Evolutionary conservation across 2,888 invertebrate species (phyloP), one percentile per base, ranked within the genome.

Genomic region (Tiliacea citrago): DNA sequence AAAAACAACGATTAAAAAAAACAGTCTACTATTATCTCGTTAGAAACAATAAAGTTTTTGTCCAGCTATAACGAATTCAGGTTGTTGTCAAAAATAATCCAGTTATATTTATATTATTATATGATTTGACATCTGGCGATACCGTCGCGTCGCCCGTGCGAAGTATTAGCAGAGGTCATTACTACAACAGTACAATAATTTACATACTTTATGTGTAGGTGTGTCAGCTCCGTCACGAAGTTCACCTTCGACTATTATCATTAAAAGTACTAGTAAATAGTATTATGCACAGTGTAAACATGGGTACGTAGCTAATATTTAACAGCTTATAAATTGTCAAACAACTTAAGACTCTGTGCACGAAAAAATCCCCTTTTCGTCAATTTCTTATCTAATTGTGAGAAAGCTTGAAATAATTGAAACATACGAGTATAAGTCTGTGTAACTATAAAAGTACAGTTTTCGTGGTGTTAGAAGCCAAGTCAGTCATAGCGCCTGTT

Each of bases 161-260:
- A 42, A 42, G 45, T 53, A 68, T 45, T 72, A 35, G 24, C 29
- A 13, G 29, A 49, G 61, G 51, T 12, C 29, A 58, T 61, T 58
- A 67, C 61, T 5, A 7, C 29, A 53, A 53, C 13, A 18, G 13
- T 35, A n/a, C n/a, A n/a, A n/a, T n/a, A n/a, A n/a, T n/a, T n/a
- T n/a, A n/a, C 4, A 57, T 55, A 60, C 49, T 58, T 53, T n/a
- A 53, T 42, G 5, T 39, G 29, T 49, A 45, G 39, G 39, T 39
- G 5, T 68, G 29, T 57, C 10, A 53, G 16, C 35, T 10, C 2
- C 49, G 29, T 39, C 29, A 61, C 47, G 49, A 45, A n/a, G 71
- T 39, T 68, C n/a, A 53, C 79, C 70, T 77, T 68, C 79, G 13
- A 55, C 35, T 10, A 66, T 71, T 79, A 79, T 68, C 57, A 80